These are phyloP conservation scores for Corythornis cristatus DNA, from an alignment of 2,113 vertebrate genomes.

Conservation along the genomic window DNA sequence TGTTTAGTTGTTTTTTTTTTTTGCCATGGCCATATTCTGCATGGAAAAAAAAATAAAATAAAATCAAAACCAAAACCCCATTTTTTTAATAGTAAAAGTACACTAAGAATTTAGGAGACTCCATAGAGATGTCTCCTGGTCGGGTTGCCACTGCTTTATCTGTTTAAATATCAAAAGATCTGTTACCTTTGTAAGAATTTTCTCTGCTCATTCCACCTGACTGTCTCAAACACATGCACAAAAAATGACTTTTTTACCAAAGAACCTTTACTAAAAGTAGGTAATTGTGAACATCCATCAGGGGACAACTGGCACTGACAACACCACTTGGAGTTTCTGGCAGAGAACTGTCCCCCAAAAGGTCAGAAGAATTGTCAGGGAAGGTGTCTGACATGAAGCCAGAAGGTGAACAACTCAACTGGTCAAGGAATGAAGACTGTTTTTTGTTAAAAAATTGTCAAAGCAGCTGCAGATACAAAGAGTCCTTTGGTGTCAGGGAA, in stretches of 20 bases:
- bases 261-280: neutral
- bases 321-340: neutral
- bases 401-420: neutral
- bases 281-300: neutral
- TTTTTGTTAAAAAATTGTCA: neutral
- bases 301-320: neutral
- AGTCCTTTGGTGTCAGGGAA: constrained; percentile 47
- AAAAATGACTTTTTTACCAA: neutral
- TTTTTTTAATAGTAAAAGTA: neutral
- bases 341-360: neutral
- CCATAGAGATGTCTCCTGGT: too few relatives aligned
- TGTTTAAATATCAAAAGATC: neutral
- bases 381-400: fast-evolving
- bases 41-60: too few relatives aligned
- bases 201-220: neutral
- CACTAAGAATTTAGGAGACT: neutral
- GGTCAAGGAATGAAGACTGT: neutral
- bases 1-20: neutral
- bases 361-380: fast-evolving
- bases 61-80: too few relatives aligned
- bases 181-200: neutral
- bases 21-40: neutral
- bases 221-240: neutral
- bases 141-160: too few relatives aligned
- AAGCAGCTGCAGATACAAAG: constrained; percentile 25